Base-by-base conservation (phyloP, 2,888 invertebrate species). In the Julus scanicus region DNA sequence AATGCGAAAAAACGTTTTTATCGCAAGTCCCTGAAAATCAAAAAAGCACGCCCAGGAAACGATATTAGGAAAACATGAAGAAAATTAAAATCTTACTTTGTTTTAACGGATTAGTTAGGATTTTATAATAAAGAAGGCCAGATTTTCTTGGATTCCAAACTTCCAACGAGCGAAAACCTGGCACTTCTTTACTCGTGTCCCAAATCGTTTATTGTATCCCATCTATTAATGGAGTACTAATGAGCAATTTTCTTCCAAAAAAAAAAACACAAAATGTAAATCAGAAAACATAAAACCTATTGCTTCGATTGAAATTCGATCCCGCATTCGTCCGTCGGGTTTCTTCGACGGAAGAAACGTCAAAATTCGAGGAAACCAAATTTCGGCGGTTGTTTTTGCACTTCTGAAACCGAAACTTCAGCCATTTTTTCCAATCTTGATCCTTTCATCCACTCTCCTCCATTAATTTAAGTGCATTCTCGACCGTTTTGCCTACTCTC, bases 231-330 rank as follows among this genome's bases (percentile, higher is more conserved):
- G 20, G n/a, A 63, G n/a, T 20, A 20, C 63, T 20, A 63, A 63
- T 63, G 63, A 63, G 63, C 63, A 63, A 63, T 63, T 63, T 63
- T 63, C 20, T 63, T 63, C 20, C 63, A 63, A 63, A 63, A 63
- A 63, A 9, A 17, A 8, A 53, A 53, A 53, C 29, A 29, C 29
- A 53, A 13, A 15, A 53, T 53, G 13, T 53, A n/a, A 57, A 57
- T 8, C 44, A 44, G 17, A 17, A n/a, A n/a, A n/a, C 2, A 57
- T 2, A 57, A 53, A 15, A 57, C n/a, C 57, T 57, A n/a, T 71
- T 71, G 71, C 71, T 71, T 71, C 20, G 29, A 71, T 29, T 29
- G 29, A 71, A 71, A 71, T 71, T 71, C 20, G 2, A 63, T 20
- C 5, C 17, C 63, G 5, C n/a, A 8, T 63, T 20, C 20, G 20